Percentiles rank a stretch among this genome's conserved stretches.
Conservation (phyloP, 2,888 invertebrate genomes). For the Muschampia plurimacula region DNA sequence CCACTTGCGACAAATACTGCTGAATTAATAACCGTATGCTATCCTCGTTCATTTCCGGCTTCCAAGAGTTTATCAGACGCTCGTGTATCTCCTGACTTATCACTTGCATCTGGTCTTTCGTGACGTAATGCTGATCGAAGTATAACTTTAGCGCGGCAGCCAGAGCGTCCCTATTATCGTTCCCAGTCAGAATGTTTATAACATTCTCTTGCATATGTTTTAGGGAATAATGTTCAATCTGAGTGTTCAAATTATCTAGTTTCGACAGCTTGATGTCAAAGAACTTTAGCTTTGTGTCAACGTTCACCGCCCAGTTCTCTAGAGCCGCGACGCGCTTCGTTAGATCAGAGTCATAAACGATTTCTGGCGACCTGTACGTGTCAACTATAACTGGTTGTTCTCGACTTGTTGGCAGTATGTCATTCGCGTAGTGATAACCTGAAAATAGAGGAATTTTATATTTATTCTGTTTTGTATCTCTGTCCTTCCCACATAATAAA, state of each 20-base stretch:
- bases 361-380: conserved; percentile 66
- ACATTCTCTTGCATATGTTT: conserved; percentile 83
- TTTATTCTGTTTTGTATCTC: conserved; percentile 52
- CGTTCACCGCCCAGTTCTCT: conserved; percentile 79
- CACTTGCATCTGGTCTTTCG: conserved; percentile 86
- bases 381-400: conserved; percentile 54
- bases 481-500: conserved; percentile 79
- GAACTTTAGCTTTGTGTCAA: conserved; percentile 81
- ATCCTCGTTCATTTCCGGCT: conserved; percentile 83
- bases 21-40: conserved; percentile 79
- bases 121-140: conserved; percentile 86
- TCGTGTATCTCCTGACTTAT: conserved; percentile 73
- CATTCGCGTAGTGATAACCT: conserved; percentile 69
- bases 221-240: conserved; percentile 83
- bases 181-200: conserved; percentile 80
- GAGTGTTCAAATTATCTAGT: conserved; percentile 73
- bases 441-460: conserved; percentile 53
- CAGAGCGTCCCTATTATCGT: conserved; percentile 66
- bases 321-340: conserved; percentile 71
- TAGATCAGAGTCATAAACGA: conserved; percentile 64
- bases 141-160: conserved; percentile 84
- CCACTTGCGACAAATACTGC: conserved; percentile 69
- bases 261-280: conserved; percentile 84
- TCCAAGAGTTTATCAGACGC: conserved; percentile 67
- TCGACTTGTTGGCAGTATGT: conserved; percentile 51